phyloP scores from a whole-genome alignment of 2,797 vertebrate genomes.

The Falco berigora region DNA sequence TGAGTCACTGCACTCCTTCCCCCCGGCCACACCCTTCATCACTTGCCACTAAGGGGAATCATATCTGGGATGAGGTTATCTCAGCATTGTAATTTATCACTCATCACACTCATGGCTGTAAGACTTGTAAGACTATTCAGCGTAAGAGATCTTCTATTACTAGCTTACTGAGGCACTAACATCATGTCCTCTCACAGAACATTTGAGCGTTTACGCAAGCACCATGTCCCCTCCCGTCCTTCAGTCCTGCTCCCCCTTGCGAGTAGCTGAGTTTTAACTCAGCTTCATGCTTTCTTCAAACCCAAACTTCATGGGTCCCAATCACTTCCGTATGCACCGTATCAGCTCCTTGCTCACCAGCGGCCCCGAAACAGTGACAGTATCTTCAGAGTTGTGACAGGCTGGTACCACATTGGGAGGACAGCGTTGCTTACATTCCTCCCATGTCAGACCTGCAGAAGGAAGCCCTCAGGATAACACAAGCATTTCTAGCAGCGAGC shows the following conservation, averaged over 20 bases:
- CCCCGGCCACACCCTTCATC: neutral
- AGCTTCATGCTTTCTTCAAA: neutral
- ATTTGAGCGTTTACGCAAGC: neutral
- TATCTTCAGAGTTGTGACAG: conserved; percentile 94
- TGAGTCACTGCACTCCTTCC: neutral
- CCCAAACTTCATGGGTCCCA: neutral
- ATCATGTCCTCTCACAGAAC: neutral
- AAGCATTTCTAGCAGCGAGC: neutral
- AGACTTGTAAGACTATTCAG: neutral
- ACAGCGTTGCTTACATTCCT: conserved; percentile 86
- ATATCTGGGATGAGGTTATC: neutral
- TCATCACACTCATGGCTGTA: neutral
- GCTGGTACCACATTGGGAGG: conserved; percentile 89
- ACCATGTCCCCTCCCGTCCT: neutral
- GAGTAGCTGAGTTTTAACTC: neutral
- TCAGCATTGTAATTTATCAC: neutral
- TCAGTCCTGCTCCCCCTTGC: neutral
- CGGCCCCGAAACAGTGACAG: conserved; percentile 91
- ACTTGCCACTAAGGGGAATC: neutral
- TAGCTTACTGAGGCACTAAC: neutral
- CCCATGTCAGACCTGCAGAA: conserved; percentile 88
- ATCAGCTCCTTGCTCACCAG: conserved; percentile 74
- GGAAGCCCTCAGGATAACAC: neutral
- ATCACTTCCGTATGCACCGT: fast-evolving
- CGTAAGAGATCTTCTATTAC: neutral